phyloP scores from a whole-genome alignment of 1,140 invertebrate genomes.

The Doryteuthis pealeii region DNA sequence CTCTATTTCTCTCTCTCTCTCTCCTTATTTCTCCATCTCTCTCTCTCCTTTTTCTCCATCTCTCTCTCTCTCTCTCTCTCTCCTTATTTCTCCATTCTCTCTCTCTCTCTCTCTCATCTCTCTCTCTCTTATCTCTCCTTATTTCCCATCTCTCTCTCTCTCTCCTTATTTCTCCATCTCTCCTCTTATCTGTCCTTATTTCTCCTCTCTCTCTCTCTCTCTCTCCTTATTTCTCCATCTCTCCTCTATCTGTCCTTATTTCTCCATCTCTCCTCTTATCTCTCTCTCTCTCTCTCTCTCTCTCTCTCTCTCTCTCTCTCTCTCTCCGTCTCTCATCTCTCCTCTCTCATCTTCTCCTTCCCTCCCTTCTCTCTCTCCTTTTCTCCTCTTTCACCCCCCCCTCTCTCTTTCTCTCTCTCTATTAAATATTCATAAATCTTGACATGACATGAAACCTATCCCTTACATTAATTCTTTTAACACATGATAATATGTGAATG shows the following conservation, averaged over 20 bases:
- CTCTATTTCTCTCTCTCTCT: background rate
- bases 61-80: background rate
- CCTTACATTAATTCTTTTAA: no score
- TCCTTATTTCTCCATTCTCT: background rate
- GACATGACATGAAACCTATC: no score
- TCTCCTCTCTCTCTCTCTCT: slow-evolving; percentile 1
- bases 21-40: no score
- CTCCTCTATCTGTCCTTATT: background rate
- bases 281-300: no score
- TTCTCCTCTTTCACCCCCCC: no score
- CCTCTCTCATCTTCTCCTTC: background rate
- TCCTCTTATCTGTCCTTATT: background rate
- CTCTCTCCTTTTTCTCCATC: background rate
- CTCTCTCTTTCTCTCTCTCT: no score
- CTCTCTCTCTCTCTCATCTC: background rate
- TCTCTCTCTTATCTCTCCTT: background rate
- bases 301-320: no score
- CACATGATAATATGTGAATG: no score
- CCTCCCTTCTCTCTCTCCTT: no score
- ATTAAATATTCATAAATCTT: no score
- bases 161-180: background rate
- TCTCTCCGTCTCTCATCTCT: no score
- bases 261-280: background rate
- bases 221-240: background rate
- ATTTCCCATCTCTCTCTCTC: background rate